phyloP scores from a whole-genome alignment of 2,113 vertebrate genomes.

The Poeciliopsis retropinna region DNA sequence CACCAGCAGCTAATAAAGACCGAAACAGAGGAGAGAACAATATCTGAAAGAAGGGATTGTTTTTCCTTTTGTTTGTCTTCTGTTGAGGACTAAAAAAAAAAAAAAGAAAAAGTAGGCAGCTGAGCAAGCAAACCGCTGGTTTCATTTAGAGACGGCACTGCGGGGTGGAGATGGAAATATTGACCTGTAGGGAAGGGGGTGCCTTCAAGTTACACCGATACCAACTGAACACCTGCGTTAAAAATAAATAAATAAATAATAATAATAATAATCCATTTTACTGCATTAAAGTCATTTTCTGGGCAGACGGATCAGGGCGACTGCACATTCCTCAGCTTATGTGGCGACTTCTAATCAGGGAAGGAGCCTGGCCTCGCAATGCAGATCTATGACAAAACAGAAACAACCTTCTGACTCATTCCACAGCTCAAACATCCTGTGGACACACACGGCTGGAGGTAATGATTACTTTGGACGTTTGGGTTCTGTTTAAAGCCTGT shows the following conservation, averaged over 20 bases:
- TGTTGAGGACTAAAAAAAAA: conserved; percentile 6
- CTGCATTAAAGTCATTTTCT: background rate
- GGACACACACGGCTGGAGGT: background rate
- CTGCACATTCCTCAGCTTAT: background rate
- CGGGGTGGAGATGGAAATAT: conserved; percentile 17
- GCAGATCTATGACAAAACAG: conserved; percentile 30
- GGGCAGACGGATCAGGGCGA: background rate
- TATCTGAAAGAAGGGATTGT: conserved; percentile 9
- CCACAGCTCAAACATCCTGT: conserved; percentile 20
- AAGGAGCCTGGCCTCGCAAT: conserved; percentile 22
- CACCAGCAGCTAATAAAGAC: background rate
- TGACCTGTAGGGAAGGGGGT: conserved; percentile 1
- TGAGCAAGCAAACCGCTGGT: conserved; percentile 28
- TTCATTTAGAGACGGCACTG: conserved; percentile 8
- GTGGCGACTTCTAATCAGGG: conserved; percentile 12
- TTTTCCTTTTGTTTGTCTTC: background rate
- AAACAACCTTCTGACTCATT: conserved; percentile 20
- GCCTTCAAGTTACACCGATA: conserved; percentile 3
- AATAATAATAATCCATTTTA: background rate
- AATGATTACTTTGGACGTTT: conserved; percentile 33
- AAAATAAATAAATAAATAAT: background rate
- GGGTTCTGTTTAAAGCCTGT: conserved; percentile 29
- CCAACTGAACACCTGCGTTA: background rate
- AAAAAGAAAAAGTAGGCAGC: conserved; percentile 18
- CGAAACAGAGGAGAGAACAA: background rate